Percentiles rank a stretch among this genome's conserved stretches.
phyloP scores from a whole-genome alignment of 2,888 invertebrate genomes.

The Drymonia ruficornis region DNA sequence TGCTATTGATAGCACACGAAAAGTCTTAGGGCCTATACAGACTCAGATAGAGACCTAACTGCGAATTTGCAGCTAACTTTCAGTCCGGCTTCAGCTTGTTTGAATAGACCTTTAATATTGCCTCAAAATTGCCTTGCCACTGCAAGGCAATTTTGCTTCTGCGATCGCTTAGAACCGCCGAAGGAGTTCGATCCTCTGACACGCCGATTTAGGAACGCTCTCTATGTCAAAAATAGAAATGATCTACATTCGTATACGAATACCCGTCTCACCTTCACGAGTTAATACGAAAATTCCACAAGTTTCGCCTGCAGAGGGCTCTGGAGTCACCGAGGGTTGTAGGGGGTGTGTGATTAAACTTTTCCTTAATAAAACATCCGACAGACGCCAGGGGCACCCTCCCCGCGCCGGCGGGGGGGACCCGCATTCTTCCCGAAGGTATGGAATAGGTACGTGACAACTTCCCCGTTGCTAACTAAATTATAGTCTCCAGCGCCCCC shows the following conservation, averaged over 20 bases:
- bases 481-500: conserved; percentile 43
- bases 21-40: too few species aligned
- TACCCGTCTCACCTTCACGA: conserved; percentile 33
- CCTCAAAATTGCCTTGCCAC: too few species aligned
- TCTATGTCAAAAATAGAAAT: neutral
- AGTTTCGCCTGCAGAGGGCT: conserved; percentile 23
- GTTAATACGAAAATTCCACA: conserved; percentile 41
- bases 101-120: too few species aligned
- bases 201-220: neutral
- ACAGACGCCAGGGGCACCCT: conserved; percentile 11
- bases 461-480: conserved; percentile 49
- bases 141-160: too few species aligned
- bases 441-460: conserved; percentile 47
- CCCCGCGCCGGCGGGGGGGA: conserved; percentile 12
- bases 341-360: conserved; percentile 40
- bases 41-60: too few species aligned
- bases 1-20: too few species aligned
- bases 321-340: neutral
- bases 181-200: neutral
- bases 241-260: neutral
- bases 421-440: conserved; percentile 43
- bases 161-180: too few species aligned
- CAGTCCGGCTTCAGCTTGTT: too few species aligned
- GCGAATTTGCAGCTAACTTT: too few species aligned
- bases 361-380: conserved; percentile 43